Evolutionary conservation across 2,797 vertebrate species (phyloP).

Genomic region (Ctenosaura bakeri): DNA sequence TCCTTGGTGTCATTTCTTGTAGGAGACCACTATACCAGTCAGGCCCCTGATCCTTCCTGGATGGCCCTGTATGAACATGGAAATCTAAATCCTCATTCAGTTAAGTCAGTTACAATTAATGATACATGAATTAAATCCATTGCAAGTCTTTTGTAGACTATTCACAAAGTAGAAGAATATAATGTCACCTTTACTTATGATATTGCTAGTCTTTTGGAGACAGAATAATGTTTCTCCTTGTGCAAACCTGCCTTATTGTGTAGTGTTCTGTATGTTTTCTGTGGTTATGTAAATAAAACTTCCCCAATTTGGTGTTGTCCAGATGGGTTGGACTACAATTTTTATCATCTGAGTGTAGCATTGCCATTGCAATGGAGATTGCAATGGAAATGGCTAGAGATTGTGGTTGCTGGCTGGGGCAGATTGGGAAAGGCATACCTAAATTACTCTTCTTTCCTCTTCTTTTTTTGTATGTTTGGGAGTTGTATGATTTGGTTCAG

Average conservation of each 20-base stretch:
- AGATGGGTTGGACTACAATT: not conserved
- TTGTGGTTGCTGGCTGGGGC: not conserved
- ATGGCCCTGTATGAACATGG: not conserved
- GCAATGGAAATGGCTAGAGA: not conserved
- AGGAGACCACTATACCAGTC: not conserved
- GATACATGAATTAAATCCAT: slow-evolving; percentile 13
- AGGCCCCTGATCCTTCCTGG: not conserved
- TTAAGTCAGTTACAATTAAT: not conserved
- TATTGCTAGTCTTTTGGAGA: not conserved
- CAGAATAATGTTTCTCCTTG: slow-evolving; percentile 21
- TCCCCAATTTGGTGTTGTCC: not conserved
- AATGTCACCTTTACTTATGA: not conserved
- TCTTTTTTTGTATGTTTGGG: not conserved
- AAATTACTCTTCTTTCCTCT: not conserved
- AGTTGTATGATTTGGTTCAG: slow-evolving; percentile 7
- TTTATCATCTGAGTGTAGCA: not conserved
- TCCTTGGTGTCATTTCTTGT: not conserved
- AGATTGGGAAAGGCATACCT: too few species aligned
- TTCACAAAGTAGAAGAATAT: not conserved
- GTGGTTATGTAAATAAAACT: not conserved
- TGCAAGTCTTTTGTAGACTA: not conserved
- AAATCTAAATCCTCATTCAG: not conserved
- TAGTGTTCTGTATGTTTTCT: not conserved
- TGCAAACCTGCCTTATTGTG: slow-evolving; percentile 19
- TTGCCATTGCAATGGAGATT: not conserved